Evolutionary conservation across 2,113 vertebrate genomes (phyloP).

Genomic region (Eurystomus gularis): DNA sequence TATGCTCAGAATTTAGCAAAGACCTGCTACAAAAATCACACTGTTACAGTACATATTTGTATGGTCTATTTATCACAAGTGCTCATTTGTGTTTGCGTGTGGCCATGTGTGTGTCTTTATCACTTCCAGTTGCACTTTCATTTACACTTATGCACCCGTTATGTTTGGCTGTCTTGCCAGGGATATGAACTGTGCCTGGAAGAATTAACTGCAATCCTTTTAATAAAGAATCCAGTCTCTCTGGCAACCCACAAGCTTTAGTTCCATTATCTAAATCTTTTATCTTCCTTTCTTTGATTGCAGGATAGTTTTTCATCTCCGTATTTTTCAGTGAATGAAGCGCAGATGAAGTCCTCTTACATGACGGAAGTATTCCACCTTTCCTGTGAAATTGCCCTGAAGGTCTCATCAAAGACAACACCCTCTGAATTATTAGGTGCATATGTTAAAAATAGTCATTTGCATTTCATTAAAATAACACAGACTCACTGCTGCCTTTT

Average conservation of each 20-base stretch:
- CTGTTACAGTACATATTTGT: background rate
- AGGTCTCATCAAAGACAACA: constrained; percentile 33
- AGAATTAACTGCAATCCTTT: constrained; percentile 23
- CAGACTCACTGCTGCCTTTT: background rate
- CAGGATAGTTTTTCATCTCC: constrained; percentile 37
- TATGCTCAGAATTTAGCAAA: background rate
- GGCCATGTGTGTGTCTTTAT: background rate
- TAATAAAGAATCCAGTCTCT: background rate
- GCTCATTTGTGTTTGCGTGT: fast-evolving
- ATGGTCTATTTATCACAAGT: background rate
- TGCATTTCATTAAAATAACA: constrained; percentile 25
- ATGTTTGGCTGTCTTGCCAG: background rate
- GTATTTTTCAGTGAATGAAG: constrained; percentile 30
- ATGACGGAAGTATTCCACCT: constrained; percentile 16
- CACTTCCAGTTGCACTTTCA: background rate
- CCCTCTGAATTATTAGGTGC: constrained; percentile 27
- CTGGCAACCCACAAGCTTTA: constrained; percentile 15
- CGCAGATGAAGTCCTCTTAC: constrained; percentile 2
- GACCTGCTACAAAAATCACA: background rate
- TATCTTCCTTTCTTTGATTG: constrained; percentile 50
- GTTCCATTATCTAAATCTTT: constrained; percentile 50
- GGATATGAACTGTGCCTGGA: background rate
- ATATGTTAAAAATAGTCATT: constrained; percentile 29
- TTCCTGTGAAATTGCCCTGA: constrained; percentile 18
- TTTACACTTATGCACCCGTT: background rate